Evolutionary conservation across 2,888 invertebrate species (phyloP), one percentile per base, ranked within the genome.

Genomic region (Tiphia femorata): DNA sequence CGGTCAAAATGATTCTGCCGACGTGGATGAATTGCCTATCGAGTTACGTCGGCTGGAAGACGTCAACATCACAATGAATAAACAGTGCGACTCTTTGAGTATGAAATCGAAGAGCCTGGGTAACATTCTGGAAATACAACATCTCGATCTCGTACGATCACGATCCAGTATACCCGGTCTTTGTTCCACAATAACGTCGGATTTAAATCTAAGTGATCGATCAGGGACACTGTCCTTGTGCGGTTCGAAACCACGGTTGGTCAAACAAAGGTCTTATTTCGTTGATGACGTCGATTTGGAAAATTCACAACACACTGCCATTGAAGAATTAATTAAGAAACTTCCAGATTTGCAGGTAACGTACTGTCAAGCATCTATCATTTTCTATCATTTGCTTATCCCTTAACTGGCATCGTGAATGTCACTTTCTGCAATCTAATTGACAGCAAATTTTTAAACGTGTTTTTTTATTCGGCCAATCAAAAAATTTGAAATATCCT

Each of bases 261-360:
- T 94, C 8, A 95, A 95, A 84, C 95, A 95, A 84, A 95, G 95
- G 82, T 92, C 93, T 1, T 89, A 94, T 57, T 90, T 92, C 77
- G 91, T 92, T 77, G 93, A 93, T 30, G 83, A 84, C 50, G 70
- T 60, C 33, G 61, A 64, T 43, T 66, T 73, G 65, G 72, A 76
- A 62, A 61, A 71, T 67, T 63, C 75, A 51, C 69, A 75, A 57
- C 76, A 71, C 76, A 80, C 78, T 79, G 92, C 92, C 78, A 91
- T 91, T 88, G 88, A 88, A 76, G 87, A 87, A 58, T 53, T 71
- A 54, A 58, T 68, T 58, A 70, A 71, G 58, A 77, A 77, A 61
- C 61, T 78, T 67, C 90, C 91, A 62, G 90, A 91, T 80, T 88
- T 89, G 72, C 89, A 81, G 70, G 80, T 77, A 52, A 14, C 17